Conservation (phyloP, 2,888 invertebrate species). For the Conchocele bisecta region DNA sequence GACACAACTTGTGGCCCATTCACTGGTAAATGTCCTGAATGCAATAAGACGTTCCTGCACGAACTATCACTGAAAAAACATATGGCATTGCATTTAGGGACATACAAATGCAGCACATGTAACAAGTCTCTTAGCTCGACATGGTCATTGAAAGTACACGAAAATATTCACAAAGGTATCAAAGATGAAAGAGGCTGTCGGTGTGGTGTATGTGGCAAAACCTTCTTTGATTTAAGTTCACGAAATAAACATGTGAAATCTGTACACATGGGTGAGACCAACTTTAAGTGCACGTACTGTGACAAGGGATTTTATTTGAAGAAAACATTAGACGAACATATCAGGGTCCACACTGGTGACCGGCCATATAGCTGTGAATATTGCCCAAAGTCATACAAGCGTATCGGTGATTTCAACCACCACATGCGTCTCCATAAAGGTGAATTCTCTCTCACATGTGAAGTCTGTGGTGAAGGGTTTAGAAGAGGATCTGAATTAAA, state of each 20-base stretch:
- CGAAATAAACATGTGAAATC: conserved; percentile 50
- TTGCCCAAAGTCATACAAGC: conserved; percentile 52
- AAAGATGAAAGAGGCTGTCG: conserved; percentile 22
- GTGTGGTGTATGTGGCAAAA: conserved; percentile 51
- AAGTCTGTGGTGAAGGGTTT: conserved; percentile 52
- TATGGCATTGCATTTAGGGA: conserved; percentile 39
- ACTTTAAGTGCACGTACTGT: conserved; percentile 45
- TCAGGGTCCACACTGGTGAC: conserved; percentile 54
- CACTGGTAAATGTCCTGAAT: conserved; percentile 48
- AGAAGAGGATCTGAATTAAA: conserved; percentile 50
- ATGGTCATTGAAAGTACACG: conserved; percentile 39
- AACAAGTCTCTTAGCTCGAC: conserved; percentile 40
- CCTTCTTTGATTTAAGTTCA: conserved; percentile 50
- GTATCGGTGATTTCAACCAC: conserved; percentile 52
- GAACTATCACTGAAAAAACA: conserved; percentile 37
- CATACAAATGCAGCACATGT: conserved; percentile 40
- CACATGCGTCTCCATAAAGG: conserved; percentile 53
- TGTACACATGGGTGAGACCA: conserved; percentile 51
- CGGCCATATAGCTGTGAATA: conserved; percentile 47
- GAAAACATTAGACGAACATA: conserved; percentile 53
- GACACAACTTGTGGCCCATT: too few relatives aligned
- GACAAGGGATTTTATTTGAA: conserved; percentile 40
- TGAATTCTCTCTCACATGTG: conserved; percentile 50
- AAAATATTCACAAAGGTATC: conserved; percentile 47
- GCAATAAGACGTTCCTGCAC: conserved; percentile 33